A percentile compares a stretch with the other conserved stretches of the same genome.
These are phyloP conservation scores for Anthopleura xanthogrammica DNA, from an alignment of 92 coral and sea anemone species.

Conservation along the genomic window DNA sequence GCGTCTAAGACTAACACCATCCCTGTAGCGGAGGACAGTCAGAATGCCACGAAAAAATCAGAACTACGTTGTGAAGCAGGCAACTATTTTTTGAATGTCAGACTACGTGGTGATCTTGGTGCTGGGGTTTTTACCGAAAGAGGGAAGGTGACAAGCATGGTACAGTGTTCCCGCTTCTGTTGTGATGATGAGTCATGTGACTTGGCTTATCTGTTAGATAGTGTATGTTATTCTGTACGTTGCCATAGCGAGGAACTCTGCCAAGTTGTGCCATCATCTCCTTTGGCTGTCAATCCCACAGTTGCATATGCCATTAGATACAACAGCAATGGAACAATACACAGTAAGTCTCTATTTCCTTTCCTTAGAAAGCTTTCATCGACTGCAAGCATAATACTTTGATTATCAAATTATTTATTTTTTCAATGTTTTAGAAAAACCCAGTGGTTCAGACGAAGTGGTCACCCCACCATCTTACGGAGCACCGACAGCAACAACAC, in stretches of 20 bases:
- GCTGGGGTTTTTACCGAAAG: constrained; percentile 79
- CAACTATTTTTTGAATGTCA: constrained; percentile 63
- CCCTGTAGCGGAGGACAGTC: constrained; percentile 1
- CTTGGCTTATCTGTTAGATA: constrained; percentile 77
- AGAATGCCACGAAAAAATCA: constrained; percentile 1
- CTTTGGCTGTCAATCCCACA: constrained; percentile 71
- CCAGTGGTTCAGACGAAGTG: neutral
- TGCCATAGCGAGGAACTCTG: constrained; percentile 75
- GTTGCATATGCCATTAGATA: constrained; percentile 66
- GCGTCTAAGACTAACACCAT: constrained; percentile 28
- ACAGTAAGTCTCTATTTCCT: constrained; percentile 27
- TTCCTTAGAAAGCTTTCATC: neutral
- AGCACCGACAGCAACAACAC: constrained; percentile 2
- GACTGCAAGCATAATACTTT: neutral
- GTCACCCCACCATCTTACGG: neutral
- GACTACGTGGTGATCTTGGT: constrained; percentile 78
- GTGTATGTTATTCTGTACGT: constrained; percentile 75
- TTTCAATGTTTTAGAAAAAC: constrained; percentile 9
- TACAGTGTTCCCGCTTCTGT: constrained; percentile 70
- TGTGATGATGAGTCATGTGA: constrained; percentile 84
- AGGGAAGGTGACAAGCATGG: constrained; percentile 71
- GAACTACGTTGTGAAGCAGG: constrained; percentile 55
- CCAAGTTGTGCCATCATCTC: constrained; percentile 62
- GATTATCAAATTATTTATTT: neutral
- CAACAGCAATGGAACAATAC: constrained; percentile 32